Base-by-base conservation (phyloP, 2,888 invertebrate species). In the Cantharis rufa region DNA sequence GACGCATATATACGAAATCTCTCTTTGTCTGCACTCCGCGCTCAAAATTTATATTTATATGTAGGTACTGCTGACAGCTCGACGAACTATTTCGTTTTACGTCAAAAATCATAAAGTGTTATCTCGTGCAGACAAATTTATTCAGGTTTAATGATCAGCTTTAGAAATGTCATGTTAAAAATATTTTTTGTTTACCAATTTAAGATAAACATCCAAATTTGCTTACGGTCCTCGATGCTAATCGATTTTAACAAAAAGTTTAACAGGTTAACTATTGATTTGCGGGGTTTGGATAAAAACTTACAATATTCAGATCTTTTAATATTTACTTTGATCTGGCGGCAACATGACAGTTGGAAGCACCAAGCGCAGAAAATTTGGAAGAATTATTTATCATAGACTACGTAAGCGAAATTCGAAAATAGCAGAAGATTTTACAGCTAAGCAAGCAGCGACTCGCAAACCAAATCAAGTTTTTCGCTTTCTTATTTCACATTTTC, bases 21-120 rank as follows among this genome's bases (percentile, higher is more conserved):
- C 64, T 24, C 18, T 66, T 66, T 66, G 64, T 66, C 64, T 66
- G 64, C 64, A 66, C 61, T 70, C 10, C 13, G 32, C 18, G 32
- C 18, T 21, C 21, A 70, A 48, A 70, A 70, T 61, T 70, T 61
- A 61, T 48, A 70, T 70, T 70, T 70, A 70, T 61, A 61, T 21
- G 18, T 48, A 48, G n/a, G 48, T 61, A 70, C 18, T 61, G 21
- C 16, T 18, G 61, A 61, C 61, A 70, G 32, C 61, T 70, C 18
- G 18, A 21, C 24, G 64, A 18, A 66, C 21, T 66, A 66, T 66
- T 21, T 66, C 64, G 64, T 66, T 66, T 66, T 66, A 66, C 24
- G 64, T 66, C 16, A 66, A 15, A 66, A 66, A 66, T 21, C 64
- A 21, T 66, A 66, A 66, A 66, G 24, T 13, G 64, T 16, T 66